Conservation (phyloP, 2,888 invertebrate genomes). For the Nezara viridula region DNA sequence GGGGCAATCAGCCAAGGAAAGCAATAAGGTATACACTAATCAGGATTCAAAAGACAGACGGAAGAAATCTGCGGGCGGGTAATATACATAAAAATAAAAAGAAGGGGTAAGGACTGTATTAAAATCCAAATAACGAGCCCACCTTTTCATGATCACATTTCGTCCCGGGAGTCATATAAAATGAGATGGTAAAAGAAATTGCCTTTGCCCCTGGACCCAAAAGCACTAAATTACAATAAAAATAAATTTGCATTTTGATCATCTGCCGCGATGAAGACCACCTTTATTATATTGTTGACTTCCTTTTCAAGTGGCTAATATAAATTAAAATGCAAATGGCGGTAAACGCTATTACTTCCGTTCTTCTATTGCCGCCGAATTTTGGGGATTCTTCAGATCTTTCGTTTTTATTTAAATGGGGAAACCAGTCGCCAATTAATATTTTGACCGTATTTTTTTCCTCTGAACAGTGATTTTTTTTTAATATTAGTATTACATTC, state of each 20-base stretch:
- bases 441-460: not conserved
- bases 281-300: conserved; percentile 54
- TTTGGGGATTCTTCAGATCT: not conserved
- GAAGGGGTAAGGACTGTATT: not conserved
- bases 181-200: conserved; percentile 22
- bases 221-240: conserved; percentile 50
- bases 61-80: conserved; percentile 30
- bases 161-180: conserved; percentile 47
- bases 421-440: not conserved
- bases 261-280: not conserved
- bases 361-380: not conserved
- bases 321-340: conserved; percentile 53
- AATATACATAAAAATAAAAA: conserved; percentile 44
- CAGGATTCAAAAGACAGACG: not conserved
- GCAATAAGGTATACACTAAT: not conserved
- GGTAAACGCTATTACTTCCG: conserved; percentile 24
- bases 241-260: conserved; percentile 56
- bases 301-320: conserved; percentile 51
- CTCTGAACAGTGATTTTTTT: not conserved
- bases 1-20: not conserved
- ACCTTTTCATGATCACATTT: conserved; percentile 32
- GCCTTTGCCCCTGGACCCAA: not conserved
- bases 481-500: too few relatives aligned
- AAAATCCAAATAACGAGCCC: conserved; percentile 6
- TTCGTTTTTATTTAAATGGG: not conserved